phyloP scores from a whole-genome alignment of 2,888 invertebrate genomes.

The Graphium colonna region DNA sequence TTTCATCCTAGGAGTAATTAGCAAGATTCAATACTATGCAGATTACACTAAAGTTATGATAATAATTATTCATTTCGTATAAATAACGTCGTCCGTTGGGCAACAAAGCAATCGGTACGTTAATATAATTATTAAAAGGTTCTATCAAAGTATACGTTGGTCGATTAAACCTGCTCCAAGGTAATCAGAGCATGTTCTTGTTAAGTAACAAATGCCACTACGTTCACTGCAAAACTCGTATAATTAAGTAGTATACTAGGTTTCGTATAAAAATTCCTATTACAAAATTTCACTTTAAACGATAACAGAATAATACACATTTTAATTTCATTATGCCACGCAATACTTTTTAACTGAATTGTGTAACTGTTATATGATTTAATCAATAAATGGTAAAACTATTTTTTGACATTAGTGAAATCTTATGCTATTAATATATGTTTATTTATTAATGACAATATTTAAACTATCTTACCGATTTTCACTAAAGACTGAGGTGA shows the following conservation, averaged over 20 bases:
- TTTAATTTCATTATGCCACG: background rate
- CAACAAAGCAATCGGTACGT: conserved; percentile 6
- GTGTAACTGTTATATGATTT: too few species aligned
- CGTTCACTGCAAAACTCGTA: conserved; percentile 7
- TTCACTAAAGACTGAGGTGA: too few species aligned
- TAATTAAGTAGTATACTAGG: background rate
- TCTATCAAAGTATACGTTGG: conserved; percentile 8
- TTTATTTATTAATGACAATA: too few species aligned
- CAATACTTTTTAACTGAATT: too few species aligned
- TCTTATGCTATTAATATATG: too few species aligned
- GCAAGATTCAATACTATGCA: too few species aligned
- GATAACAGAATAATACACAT: background rate
- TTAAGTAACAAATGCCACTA: conserved; percentile 15
- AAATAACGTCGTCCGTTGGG: conserved; percentile 4
- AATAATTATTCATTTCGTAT: too few species aligned
- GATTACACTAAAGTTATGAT: too few species aligned
- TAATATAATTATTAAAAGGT: conserved; percentile 12
- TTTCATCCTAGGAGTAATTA: too few species aligned
- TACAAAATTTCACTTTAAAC: background rate
- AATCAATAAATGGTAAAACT: too few species aligned
- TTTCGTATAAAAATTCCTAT: conserved; percentile 1
- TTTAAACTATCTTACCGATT: too few species aligned
- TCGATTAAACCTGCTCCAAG: conserved; percentile 16
- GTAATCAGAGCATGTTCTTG: conserved; percentile 20
- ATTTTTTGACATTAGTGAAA: too few species aligned